Evolutionary conservation across 2,113 vertebrate species (phyloP).

Genomic region (chimpanzee (Pan troglodytes)): DNA sequence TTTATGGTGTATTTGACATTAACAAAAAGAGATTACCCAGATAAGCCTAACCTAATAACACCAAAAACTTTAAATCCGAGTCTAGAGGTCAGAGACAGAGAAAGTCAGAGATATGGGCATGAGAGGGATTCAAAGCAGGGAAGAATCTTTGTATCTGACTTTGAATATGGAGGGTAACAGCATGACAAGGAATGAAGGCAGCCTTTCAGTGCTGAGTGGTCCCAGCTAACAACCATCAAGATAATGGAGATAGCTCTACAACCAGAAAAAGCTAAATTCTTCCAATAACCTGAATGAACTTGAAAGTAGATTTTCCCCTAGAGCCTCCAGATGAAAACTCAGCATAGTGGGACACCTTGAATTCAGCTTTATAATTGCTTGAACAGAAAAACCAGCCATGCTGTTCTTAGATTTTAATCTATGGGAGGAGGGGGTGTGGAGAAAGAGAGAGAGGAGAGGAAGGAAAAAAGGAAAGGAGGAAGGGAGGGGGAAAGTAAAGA

Average conservation of each 20-base stretch:
- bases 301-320: neutral
- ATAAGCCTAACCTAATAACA: neutral
- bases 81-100: neutral
- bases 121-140: neutral
- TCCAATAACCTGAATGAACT: neutral
- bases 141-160: neutral
- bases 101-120: neutral
- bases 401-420: neutral
- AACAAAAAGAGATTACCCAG: neutral
- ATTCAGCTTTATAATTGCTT: neutral
- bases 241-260: neutral
- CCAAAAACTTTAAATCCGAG: neutral
- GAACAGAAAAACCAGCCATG: neutral
- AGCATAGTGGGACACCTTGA: neutral
- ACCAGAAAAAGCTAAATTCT: neutral
- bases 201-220: too few relatives aligned
- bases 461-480: neutral
- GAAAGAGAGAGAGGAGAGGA: too few relatives aligned
- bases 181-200: neutral
- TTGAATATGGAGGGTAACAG: neutral
- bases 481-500: fast-evolving
- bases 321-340: neutral
- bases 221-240: fast-evolving
- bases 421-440: neutral
- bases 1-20: neutral